Conservation (phyloP, 1,140 invertebrate genomes). For the Ptiloglossa arizonensis region DNA sequence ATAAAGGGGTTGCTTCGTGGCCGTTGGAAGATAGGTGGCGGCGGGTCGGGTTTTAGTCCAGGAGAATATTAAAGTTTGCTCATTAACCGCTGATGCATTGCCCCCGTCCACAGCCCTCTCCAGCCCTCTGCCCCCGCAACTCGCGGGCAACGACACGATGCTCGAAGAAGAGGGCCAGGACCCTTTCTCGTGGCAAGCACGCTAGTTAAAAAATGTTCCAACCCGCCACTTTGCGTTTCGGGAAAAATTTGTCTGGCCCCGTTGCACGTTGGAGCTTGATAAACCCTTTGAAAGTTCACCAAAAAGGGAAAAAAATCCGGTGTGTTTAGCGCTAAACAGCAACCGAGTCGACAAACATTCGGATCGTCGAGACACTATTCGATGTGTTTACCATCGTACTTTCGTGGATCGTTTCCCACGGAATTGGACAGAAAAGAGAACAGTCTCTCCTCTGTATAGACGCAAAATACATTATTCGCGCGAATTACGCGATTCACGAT, state of each 20-base stretch:
- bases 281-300: background rate
- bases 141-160: constrained; percentile 14
- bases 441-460: no score
- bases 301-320: no score
- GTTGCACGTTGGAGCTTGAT: background rate
- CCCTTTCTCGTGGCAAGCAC: background rate
- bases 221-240: background rate
- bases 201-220: constrained; percentile 40
- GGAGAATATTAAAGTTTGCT: constrained; percentile 71
- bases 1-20: constrained; percentile 52
- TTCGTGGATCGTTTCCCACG: no score
- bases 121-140: background rate
- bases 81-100: constrained; percentile 71
- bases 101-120: constrained; percentile 39
- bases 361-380: no score
- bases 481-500: no score
- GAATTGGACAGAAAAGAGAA: no score
- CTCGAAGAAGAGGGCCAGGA: background rate
- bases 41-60: constrained; percentile 59
- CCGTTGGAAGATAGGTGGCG: constrained; percentile 53
- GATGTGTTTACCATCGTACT: no score
- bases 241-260: background rate
- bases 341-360: no score
- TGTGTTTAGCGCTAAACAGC: no score
- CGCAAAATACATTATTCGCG: no score